Conservation (phyloP, 2,113 vertebrate species). For the Argyrosomus japonicus region DNA sequence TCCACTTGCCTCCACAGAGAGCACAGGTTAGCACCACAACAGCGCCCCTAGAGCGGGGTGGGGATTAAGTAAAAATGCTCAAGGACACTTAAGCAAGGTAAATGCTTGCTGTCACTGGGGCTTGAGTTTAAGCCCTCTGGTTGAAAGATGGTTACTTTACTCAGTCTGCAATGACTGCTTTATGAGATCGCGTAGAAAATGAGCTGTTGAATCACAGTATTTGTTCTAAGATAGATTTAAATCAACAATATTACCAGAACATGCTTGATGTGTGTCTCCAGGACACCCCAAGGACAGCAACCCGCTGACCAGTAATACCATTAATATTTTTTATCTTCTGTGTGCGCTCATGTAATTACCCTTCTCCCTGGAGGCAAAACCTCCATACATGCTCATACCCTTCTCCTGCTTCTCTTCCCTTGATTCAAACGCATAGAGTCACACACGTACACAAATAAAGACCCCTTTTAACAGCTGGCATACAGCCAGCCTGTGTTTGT, state of each 20-base stretch:
- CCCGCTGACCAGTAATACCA: slow-evolving; percentile 69
- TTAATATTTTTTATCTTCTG: slow-evolving; percentile 69
- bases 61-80: slow-evolving; percentile 63
- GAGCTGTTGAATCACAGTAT: background rate
- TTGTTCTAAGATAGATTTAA: slow-evolving; percentile 54
- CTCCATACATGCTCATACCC: slow-evolving; percentile 60
- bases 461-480: slow-evolving; percentile 68
- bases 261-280: slow-evolving; percentile 60
- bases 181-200: slow-evolving; percentile 41
- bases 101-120: slow-evolving; percentile 54
- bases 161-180: slow-evolving; percentile 28
- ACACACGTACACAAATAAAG: slow-evolving; percentile 59
- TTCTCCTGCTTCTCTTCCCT: slow-evolving; percentile 41
- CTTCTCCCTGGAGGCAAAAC: slow-evolving; percentile 55
- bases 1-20: slow-evolving; percentile 39
- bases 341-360: slow-evolving; percentile 73
- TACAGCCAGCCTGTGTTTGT: slow-evolving; percentile 72
- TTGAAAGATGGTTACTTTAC: slow-evolving; percentile 50
- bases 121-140: slow-evolving; percentile 41
- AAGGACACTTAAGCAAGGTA: slow-evolving; percentile 70
- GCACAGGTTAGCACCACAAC: slow-evolving; percentile 51
- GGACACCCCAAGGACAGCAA: slow-evolving; percentile 58
- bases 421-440: slow-evolving; percentile 54
- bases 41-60: slow-evolving; percentile 49
- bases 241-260: slow-evolving; percentile 48